phyloP scores from a whole-genome alignment of 2,113 vertebrate species.

The Chloebia gouldiae region DNA sequence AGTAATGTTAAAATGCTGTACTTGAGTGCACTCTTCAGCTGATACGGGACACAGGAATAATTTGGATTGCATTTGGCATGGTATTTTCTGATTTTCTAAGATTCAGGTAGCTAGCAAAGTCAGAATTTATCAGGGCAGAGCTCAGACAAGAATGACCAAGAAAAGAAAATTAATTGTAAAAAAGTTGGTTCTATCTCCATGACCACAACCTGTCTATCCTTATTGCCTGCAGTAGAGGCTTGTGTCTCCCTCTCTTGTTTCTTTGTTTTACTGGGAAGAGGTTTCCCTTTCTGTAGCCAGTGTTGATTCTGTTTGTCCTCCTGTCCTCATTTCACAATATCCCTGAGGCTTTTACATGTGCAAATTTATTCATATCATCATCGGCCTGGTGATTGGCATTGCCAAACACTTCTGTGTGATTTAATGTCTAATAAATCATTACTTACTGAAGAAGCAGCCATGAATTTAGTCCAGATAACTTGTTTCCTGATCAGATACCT shows the following conservation, averaged over 20 bases:
- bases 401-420: neutral
- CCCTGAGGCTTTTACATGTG: neutral
- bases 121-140: neutral
- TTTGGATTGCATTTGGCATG: neutral
- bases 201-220: neutral
- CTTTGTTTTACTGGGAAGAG: neutral
- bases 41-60: neutral
- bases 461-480: neutral
- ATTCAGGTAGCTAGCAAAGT: neutral
- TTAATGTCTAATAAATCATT: neutral
- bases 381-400: neutral
- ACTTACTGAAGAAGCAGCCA: neutral
- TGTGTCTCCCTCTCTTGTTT: neutral
- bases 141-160: neutral
- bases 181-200: neutral
- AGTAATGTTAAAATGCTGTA: neutral
- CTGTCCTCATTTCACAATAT: neutral
- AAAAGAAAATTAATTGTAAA: neutral
- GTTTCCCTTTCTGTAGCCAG: neutral
- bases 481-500: neutral
- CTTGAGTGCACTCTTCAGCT: neutral
- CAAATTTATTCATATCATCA: neutral
- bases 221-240: neutral
- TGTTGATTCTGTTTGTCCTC: neutral
- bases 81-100: neutral